Base-by-base conservation (phyloP, 2,888 invertebrate genomes). In the Tetragonula carbonaria region DNA sequence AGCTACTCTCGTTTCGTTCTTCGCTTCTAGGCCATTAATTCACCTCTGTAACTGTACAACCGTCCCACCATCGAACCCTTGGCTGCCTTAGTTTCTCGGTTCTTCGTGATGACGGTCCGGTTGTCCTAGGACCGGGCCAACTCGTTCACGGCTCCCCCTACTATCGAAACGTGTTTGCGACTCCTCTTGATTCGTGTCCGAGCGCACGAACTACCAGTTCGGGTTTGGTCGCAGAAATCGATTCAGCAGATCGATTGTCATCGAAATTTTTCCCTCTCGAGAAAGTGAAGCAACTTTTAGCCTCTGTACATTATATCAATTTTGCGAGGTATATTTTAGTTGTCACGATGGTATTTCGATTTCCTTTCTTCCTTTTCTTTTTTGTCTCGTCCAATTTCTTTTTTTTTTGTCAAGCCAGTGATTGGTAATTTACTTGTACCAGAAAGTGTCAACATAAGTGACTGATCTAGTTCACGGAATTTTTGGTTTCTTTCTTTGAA, bases 41-140 rank as follows among this genome's bases (percentile, higher is more conserved):
- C 90, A 91, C 91, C 88, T 90, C 88, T 86, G 92, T 89, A 91
- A 91, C 91, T 91, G 90, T 91, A 90, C 86, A 78, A 75, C 71
- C 53, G 71, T 79, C 87, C 85, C 86, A 84, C 86, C 83, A 62
- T 53, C n/a, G 33, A 57, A 28, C 76, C 79, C 67, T 78, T 38
- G 57, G 67, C 70, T 62, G 72, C 81, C 74, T 45, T 45, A 8
- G 78, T 83, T 78, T 74, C 78, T 74, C 68, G 72, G 51, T 18
- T 79, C 66, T 74, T 55, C 70, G 50, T 70, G 89, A 80, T 72
- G 87, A 86, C 85, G 79, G 82, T 83, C 84, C 87, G 85, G 85
- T 91, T 90, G 89, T 78, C 88, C 86, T 90, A 90, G 88, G 91
- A 88, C 91, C 88, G 89, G 84, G 86, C 78, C 74, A 67, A 59